Percentiles rank a stretch among this genome's conserved stretches.
Conservation (phyloP, 92 coral and sea anemone species). For the Actinostola sp. region DNA sequence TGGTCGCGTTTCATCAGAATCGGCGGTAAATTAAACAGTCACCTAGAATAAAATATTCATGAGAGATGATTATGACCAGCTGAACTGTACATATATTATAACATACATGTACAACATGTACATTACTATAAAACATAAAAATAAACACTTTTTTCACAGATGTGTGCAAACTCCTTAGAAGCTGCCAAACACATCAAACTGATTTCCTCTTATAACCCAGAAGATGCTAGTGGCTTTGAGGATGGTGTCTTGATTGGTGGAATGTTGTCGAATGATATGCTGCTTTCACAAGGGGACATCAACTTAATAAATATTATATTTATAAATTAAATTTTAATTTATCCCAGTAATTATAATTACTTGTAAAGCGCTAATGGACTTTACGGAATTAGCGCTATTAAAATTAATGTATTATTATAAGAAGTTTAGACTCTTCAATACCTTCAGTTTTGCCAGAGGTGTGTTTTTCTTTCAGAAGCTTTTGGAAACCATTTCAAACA, state of each 20-base stretch:
- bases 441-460: not conserved
- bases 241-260: conserved; percentile 57
- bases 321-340: conserved; percentile 13
- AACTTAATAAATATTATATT: conserved; percentile 22
- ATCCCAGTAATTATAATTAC: too few relatives aligned
- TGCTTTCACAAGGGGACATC: conserved; percentile 33
- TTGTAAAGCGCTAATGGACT: too few relatives aligned
- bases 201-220: conserved; percentile 3
- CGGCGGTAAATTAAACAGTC: too few relatives aligned
- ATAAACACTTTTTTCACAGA: conserved; percentile 20
- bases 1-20: too few relatives aligned
- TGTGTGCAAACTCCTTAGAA: conserved; percentile 55
- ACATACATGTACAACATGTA: too few relatives aligned
- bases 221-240: conserved; percentile 16
- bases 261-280: conserved; percentile 33
- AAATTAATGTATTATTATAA: too few relatives aligned
- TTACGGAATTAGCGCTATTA: too few relatives aligned
- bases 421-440: not conserved
- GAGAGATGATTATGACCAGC: too few relatives aligned
- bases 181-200: conserved; percentile 46
- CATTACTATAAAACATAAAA: not conserved
- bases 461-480: conserved; percentile 34
- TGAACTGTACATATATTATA: too few relatives aligned
- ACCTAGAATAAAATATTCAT: too few relatives aligned
- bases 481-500: conserved; percentile 26